Evolutionary conservation across 2,797 vertebrate genomes (phyloP), one percentile per base, ranked within the genome.

Genomic region (Pygocentrus nattereri): DNA sequence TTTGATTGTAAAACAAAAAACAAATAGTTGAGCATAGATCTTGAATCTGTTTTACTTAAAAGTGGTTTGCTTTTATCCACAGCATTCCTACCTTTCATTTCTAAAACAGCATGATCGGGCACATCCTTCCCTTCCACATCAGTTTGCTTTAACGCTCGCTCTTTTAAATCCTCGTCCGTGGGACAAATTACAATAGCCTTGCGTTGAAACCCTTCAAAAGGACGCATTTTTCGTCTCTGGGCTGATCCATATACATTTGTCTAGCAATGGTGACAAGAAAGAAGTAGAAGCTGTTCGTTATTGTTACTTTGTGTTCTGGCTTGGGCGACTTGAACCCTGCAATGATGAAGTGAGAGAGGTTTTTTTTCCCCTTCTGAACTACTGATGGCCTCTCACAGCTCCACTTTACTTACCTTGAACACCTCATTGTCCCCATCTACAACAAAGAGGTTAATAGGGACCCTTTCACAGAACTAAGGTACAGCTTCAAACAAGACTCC

Each of bases 201-300:
- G 93, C 97, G 96, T 92, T 96, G 96, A 95, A 98, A 98, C 90
- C 97, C 97, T 96, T 97, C 97, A 94, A 98, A 98, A 90, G 97
- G 97, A 92, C 97, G 96, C 97, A 98, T 97, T 96, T 98, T 98
- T 93, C 97, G 96, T 92, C 96, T 96, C 93, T 97, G 97, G 90
- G 97, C 97, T 87, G 97, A 98, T 90, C 95, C 96, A 92, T 98
- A 98, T 89, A 98, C 97, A 93, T 98, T 98, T 94, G 97, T 98
- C 97, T 97, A 94, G 91, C 90, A 91, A 93, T 86, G 91, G 92
- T 90, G 93, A 95, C 92, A 96, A 93, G 93, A 93, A 94, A 96
- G 92, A 95, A 87, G 91, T 92, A 94, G 94, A 93, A 94, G 87
- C 91, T 89, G 91, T 92, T 93, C 85, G 90, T 94, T 95, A 93